Evolutionary conservation across 1,140 invertebrate genomes (phyloP).

Genomic region (Leptestheria dahalacensis): DNA sequence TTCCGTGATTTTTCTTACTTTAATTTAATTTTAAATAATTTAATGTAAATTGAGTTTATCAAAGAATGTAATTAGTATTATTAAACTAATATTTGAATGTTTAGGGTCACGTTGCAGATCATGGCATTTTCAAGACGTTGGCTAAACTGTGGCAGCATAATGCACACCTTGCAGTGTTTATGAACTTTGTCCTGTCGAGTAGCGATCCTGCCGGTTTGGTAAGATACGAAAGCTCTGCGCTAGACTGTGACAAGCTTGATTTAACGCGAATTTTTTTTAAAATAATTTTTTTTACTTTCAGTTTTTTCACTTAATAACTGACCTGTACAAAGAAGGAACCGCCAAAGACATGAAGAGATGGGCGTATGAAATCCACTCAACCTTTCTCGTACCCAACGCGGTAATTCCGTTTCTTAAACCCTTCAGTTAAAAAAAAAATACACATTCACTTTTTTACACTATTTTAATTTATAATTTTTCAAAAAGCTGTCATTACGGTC

Average conservation of each 20-base stretch:
- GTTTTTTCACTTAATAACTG: slow-evolving; percentile 77
- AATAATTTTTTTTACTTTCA: too few species aligned
- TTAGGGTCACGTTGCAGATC: slow-evolving; percentile 50
- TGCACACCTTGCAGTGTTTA: slow-evolving; percentile 72
- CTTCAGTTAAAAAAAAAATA: too few species aligned
- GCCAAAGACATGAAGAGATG: slow-evolving; percentile 84
- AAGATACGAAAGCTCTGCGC: too few species aligned
- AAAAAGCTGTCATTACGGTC: slow-evolving; percentile 6
- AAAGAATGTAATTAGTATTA: not conserved
- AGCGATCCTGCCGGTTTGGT: slow-evolving; percentile 65
- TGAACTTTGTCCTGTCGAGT: slow-evolving; percentile 74
- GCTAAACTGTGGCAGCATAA: slow-evolving; percentile 51
- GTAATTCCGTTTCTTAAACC: slow-evolving; percentile 32
- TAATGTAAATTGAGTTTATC: too few species aligned
- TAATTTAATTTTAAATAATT: too few species aligned
- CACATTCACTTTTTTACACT: too few species aligned
- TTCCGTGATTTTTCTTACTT: too few species aligned
- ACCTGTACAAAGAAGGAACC: slow-evolving; percentile 66
- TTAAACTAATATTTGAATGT: slow-evolving; percentile 10
- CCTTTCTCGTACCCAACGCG: slow-evolving; percentile 80
- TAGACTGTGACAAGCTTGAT: not conserved
- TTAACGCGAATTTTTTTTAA: not conserved
- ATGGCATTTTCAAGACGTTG: slow-evolving; percentile 62
- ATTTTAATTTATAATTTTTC: not conserved
- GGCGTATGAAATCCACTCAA: slow-evolving; percentile 96